phyloP scores from a whole-genome alignment of 2,888 invertebrate species.

The Lasioglossum villosulum region DNA sequence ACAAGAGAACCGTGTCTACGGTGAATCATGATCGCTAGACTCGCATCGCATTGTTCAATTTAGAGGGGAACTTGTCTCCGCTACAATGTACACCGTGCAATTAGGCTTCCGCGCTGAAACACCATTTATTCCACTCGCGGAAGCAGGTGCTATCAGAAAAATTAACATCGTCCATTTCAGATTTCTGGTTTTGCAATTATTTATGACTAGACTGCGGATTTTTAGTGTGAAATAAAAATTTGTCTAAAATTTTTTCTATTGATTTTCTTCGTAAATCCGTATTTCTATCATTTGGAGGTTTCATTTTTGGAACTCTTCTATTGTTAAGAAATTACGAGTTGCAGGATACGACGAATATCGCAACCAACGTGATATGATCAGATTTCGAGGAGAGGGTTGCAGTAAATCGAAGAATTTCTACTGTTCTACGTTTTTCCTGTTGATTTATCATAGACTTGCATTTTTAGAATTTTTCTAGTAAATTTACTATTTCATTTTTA shows the following conservation, averaged over 20 bases:
- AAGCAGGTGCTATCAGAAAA: neutral
- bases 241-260: neutral
- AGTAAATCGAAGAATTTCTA: too few relatives aligned
- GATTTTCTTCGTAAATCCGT: too few relatives aligned
- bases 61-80: neutral
- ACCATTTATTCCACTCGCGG: neutral
- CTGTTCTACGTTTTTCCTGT: too few relatives aligned
- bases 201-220: neutral
- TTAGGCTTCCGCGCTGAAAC: neutral
- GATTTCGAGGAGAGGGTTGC: too few relatives aligned
- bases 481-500: too few relatives aligned
- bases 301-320: too few relatives aligned
- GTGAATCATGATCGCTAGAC: constrained; percentile 6
- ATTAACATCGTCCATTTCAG: neutral
- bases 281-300: too few relatives aligned
- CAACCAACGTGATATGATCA: neutral
- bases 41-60: constrained; percentile 22
- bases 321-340: neutral
- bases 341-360: neutral
- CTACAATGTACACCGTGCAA: neutral
- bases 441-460: too few relatives aligned
- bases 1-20: neutral
- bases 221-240: neutral
- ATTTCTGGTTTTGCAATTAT: neutral
- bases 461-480: too few relatives aligned